Evolutionary conservation across 2,113 vertebrate species (phyloP), one percentile per base, ranked within the genome.

Genomic region (Chunga burmeisteri): DNA sequence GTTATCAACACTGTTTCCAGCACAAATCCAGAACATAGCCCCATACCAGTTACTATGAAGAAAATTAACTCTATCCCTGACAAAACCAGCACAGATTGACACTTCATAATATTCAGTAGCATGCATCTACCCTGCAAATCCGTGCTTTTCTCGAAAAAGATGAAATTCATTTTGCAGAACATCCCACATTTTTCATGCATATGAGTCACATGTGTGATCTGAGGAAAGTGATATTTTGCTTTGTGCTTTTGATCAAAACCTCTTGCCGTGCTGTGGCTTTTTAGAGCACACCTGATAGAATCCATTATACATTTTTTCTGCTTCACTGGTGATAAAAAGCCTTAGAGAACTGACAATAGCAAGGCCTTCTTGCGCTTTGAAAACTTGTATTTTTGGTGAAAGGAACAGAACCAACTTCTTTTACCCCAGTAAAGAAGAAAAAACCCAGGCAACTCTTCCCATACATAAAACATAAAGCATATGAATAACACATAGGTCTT

Each of bases 271-370:
- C 44, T 56, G 49, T 4, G 3, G 46, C 62, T 75, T 93, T 90
- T 91, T 44, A 73, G 30, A 89, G 68, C 34, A 91, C 56, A 94
- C 89, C 78, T 91, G 84, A 90, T 91, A 93, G 92, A 95, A 95
- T 66, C 84, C 42, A 87, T 93, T 79, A 87, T 34, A 40, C 11
- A 32, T 83, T 93, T 93, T 77, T 81, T 90, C 55, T 93, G 49
- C 94, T 63, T 71, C 70, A 50, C 18, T 77, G 61, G 44, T 94
- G 79, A 88, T 86, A 74, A 90, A 93, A 93, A 62, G 38, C 72
- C 59, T 80, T 59, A 83, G 74, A 83, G 72, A 94, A 87, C 3
- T 79, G 73, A 70, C 86, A 88, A 75, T 65, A 79, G 66, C 20
- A 52, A 72, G 59, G 46, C 71, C 61, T 83, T 91, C 70, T 91